phyloP scores from a whole-genome alignment of 2,797 vertebrate genomes.

The Danio kyathit region DNA sequence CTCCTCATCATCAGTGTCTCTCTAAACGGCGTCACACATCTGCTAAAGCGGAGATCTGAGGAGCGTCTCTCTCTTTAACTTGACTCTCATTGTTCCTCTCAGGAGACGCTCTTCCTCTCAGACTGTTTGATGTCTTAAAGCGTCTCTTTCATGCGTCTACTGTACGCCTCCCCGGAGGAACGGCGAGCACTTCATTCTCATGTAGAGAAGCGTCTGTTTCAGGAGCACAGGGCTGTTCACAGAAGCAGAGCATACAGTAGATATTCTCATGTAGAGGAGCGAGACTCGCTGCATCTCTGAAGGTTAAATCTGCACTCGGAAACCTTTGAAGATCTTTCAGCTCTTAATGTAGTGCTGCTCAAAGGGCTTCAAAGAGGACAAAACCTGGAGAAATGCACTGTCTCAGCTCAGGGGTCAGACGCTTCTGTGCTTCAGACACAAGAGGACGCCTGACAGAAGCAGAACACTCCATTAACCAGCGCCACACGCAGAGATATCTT shows the following conservation, averaged over 20 bases:
- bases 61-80: slow-evolving; percentile 51
- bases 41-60: slow-evolving; percentile 66
- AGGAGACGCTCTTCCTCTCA: slow-evolving; percentile 45
- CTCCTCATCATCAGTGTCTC: slow-evolving; percentile 56
- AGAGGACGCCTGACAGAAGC: no score
- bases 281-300: background rate
- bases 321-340: slow-evolving; percentile 71
- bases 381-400: slow-evolving; percentile 58
- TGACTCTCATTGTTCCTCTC: slow-evolving; percentile 32
- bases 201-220: slow-evolving; percentile 49
- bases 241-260: no score
- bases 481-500: no score
- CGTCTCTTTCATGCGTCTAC: slow-evolving; percentile 38
- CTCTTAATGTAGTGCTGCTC: slow-evolving; percentile 78
- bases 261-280: no score
- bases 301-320: slow-evolving; percentile 37
- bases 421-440: background rate
- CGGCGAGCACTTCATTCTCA: background rate
- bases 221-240: background rate
- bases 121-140: slow-evolving; percentile 48
- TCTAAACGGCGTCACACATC: slow-evolving; percentile 67
- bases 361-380: slow-evolving; percentile 69
- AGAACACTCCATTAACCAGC: no score
- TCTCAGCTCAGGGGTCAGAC: background rate
- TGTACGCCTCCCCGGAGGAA: slow-evolving; percentile 29